phyloP scores from a whole-genome alignment of 2,113 vertebrate species.

The Prionailurus viverrinus region DNA sequence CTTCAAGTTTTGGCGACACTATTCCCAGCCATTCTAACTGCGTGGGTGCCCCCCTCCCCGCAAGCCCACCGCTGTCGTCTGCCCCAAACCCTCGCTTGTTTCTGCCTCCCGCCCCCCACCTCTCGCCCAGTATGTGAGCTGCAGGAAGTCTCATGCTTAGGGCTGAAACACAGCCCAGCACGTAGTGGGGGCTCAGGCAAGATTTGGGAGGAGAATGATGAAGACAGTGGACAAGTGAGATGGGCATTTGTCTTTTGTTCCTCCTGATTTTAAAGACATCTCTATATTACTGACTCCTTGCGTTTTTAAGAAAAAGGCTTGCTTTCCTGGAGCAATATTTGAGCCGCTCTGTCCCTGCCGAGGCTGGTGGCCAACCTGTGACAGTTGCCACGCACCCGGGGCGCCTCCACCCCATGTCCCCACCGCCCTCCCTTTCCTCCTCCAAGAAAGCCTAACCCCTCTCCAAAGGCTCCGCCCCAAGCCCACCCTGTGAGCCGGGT shows the following conservation, averaged over 20 bases:
- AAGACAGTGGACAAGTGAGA: not conserved
- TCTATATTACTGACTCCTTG: not conserved
- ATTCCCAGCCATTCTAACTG: not conserved
- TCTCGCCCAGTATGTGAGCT: not conserved
- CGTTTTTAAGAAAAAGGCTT: not conserved
- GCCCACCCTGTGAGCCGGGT: not conserved
- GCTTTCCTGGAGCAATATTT: not conserved
- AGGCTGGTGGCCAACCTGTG: not conserved
- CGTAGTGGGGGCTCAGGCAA: not conserved
- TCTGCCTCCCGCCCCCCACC: not conserved
- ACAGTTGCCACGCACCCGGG: accelerated
- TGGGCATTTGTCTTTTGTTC: no score
- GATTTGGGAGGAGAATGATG: not conserved
- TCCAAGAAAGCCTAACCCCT: not conserved
- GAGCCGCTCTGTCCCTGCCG: not conserved
- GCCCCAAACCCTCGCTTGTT: not conserved
- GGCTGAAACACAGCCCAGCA: accelerated
- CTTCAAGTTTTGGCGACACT: not conserved
- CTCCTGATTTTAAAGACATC: not conserved
- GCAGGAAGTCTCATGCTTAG: not conserved
- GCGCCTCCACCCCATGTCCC: not conserved
- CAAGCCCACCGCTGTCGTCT: accelerated
- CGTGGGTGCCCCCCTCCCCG: not conserved
- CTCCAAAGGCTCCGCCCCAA: accelerated
- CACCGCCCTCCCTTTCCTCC: accelerated